phyloP scores from a whole-genome alignment of 1,140 invertebrate species.

The Drosophila bifasciata region DNA sequence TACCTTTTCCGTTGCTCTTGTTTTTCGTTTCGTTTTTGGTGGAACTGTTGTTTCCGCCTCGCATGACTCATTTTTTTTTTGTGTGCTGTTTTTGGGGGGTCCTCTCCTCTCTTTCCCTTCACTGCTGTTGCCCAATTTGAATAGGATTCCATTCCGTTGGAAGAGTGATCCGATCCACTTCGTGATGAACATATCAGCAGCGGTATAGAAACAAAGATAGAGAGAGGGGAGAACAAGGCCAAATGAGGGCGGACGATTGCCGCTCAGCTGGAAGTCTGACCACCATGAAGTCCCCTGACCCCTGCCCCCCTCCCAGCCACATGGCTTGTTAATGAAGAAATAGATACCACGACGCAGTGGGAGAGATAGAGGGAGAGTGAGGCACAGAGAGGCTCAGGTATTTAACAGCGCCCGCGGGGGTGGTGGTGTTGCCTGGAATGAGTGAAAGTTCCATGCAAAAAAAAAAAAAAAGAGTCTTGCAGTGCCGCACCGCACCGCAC shows the following conservation, averaged over 20 bases:
- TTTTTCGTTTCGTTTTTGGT: slow-evolving; percentile 46
- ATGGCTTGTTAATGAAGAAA: slow-evolving; percentile 76
- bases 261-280: slow-evolving; percentile 73
- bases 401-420: slow-evolving; percentile 62
- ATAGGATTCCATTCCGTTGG: slow-evolving; percentile 50
- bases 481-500: slow-evolving; percentile 48
- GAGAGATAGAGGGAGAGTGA: slow-evolving; percentile 15
- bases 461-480: slow-evolving; percentile 66
- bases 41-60: slow-evolving; percentile 77
- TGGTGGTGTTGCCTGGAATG: slow-evolving; percentile 14
- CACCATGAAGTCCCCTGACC: slow-evolving; percentile 62
- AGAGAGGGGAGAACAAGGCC: slow-evolving; percentile 46
- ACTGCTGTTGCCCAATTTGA: slow-evolving; percentile 59
- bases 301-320: slow-evolving; percentile 19
- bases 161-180: slow-evolving; percentile 8
- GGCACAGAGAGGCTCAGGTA: slow-evolving; percentile 27
- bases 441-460: slow-evolving; percentile 61
- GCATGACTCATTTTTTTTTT: slow-evolving; percentile 66
- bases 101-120: slow-evolving; percentile 48
- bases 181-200: slow-evolving; percentile 72
- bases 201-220: background rate
- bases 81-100: slow-evolving; percentile 40
- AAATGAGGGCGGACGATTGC: slow-evolving; percentile 68
- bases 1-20: slow-evolving; percentile 54
- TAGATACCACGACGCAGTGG: slow-evolving; percentile 48